A percentile compares a stretch with the other conserved stretches of the same genome.
Evolutionary conservation across 2,113 vertebrate genomes (phyloP).

Genomic region (Uropsilus gracilis): DNA sequence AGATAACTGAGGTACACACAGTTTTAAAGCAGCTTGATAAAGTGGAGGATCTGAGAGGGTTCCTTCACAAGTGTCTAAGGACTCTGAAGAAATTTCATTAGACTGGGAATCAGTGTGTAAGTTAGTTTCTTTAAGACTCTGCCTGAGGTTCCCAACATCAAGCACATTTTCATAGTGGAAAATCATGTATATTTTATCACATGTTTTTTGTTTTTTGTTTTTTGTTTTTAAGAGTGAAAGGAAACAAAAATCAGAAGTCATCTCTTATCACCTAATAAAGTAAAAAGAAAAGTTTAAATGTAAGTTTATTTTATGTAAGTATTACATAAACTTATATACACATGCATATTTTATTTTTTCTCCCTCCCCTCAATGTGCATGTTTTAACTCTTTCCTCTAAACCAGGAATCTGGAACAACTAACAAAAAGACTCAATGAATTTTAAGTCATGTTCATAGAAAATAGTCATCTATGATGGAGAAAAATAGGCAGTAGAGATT

Average conservation of each 20-base stretch:
- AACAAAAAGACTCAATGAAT: conserved; percentile 20
- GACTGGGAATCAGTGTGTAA: background rate
- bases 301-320: conserved; percentile 25
- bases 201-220: too few species aligned
- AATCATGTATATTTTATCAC: background rate
- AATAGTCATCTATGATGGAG: too few species aligned
- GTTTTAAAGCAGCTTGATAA: background rate
- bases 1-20: too few species aligned
- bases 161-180: background rate
- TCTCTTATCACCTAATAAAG: background rate
- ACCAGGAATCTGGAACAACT: background rate
- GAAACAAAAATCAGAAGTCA: background rate
- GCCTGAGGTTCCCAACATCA: background rate
- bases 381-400: conserved; percentile 12
- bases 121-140: too few species aligned
- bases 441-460: conserved; percentile 20
- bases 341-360: background rate
- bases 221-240: background rate
- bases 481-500: background rate
- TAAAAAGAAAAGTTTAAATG: background rate
- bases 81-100: background rate
- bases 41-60: background rate
- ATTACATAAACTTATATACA: background rate
- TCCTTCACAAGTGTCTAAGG: background rate
- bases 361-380: too few species aligned